Evolutionary conservation across 2,797 vertebrate species (phyloP).

Genomic region (Carcharodon carcharias): DNA sequence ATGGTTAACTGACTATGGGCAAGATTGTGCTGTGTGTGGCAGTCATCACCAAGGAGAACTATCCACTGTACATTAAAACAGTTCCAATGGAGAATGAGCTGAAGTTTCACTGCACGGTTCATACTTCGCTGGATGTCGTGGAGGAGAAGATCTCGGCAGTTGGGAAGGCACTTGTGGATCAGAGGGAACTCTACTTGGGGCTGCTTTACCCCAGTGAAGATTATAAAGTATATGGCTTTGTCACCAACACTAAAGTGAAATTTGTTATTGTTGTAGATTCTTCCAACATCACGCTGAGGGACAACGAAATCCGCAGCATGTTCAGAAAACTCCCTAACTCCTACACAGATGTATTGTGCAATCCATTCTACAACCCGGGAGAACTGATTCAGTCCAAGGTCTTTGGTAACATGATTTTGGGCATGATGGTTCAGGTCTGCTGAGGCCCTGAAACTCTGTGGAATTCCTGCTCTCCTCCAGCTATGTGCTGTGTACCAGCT

Average conservation of each 20-base stretch:
- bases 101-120: constrained; percentile 95
- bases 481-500: background rate
- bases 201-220: constrained; percentile 94
- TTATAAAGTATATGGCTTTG: constrained; percentile 96
- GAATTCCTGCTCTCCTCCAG: background rate
- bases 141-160: constrained; percentile 93
- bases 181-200: constrained; percentile 91
- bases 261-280: constrained; percentile 97
- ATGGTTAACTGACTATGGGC: background rate
- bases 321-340: constrained; percentile 94
- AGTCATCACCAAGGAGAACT: constrained; percentile 95
- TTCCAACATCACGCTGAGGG: constrained; percentile 87
- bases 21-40: constrained; percentile 93
- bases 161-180: constrained; percentile 86
- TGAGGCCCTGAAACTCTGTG: constrained; percentile 50
- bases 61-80: constrained; percentile 89
- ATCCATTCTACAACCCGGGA: constrained; percentile 90
- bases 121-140: constrained; percentile 93
- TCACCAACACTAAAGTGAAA: constrained; percentile 96
- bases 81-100: constrained; percentile 79
- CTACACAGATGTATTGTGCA: constrained; percentile 96
- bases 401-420: constrained; percentile 80
- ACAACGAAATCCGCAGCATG: constrained; percentile 98
- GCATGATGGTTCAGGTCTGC: constrained; percentile 86
- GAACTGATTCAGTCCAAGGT: constrained; percentile 86